phyloP scores from a whole-genome alignment of 2,797 vertebrate genomes.

The Cirrhinus molitorella region DNA sequence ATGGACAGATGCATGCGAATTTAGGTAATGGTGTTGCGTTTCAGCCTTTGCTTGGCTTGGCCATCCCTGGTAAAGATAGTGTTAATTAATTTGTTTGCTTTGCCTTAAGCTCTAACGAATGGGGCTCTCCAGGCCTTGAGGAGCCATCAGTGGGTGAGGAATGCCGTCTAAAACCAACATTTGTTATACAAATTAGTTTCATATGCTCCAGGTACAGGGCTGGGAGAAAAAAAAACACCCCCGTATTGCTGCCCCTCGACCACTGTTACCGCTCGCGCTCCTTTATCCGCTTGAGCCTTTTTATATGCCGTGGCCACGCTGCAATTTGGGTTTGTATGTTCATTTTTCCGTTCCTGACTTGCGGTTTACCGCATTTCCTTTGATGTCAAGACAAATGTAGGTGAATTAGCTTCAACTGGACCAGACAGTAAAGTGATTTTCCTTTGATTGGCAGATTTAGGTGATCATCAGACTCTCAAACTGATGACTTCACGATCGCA shows the following conservation, averaged over 20 bases:
- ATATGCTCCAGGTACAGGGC: slow-evolving; percentile 79
- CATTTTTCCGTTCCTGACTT: slow-evolving; percentile 70
- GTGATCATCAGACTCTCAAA: neutral
- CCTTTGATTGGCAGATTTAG: slow-evolving; percentile 20
- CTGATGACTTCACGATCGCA: neutral
- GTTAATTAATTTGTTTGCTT: slow-evolving; percentile 91
- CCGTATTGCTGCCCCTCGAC: slow-evolving; percentile 67
- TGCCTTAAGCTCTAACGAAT: slow-evolving; percentile 81
- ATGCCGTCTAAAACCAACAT: slow-evolving; percentile 83
- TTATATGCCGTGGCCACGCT: slow-evolving; percentile 60
- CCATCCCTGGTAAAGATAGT: slow-evolving; percentile 83
- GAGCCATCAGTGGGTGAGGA: slow-evolving; percentile 80
- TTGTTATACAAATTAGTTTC: slow-evolving; percentile 87
- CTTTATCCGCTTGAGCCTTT: slow-evolving; percentile 57
- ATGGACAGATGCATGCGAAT: slow-evolving; percentile 86
- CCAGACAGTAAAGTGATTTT: slow-evolving; percentile 7
- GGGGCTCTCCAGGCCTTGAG: slow-evolving; percentile 74
- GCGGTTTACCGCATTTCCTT: slow-evolving; percentile 66
- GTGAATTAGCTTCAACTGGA: slow-evolving; percentile 31
- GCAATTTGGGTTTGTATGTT: slow-evolving; percentile 67
- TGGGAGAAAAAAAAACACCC: slow-evolving; percentile 61
- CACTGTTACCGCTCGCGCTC: slow-evolving; percentile 46
- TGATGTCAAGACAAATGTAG: slow-evolving; percentile 62
- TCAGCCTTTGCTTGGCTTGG: slow-evolving; percentile 83
- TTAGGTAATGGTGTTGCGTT: slow-evolving; percentile 83